Base-by-base conservation (phyloP, 2,113 vertebrate genomes). In the Jaculus jaculus region DNA sequence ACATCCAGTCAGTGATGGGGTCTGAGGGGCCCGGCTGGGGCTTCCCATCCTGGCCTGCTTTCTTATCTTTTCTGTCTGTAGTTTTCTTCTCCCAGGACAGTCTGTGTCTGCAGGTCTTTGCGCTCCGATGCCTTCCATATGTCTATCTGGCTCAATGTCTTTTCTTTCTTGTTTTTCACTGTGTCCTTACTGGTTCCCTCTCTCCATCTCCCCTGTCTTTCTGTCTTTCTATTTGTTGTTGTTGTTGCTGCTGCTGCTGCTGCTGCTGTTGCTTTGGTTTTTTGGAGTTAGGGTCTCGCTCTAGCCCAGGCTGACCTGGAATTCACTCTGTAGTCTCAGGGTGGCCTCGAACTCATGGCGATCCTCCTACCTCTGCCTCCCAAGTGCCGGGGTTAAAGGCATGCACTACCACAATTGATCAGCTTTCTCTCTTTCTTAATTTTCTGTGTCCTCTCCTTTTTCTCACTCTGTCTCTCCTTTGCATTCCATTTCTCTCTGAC, bases 361-460 rank as follows among this genome's bases (percentile, higher is more conserved):
- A n/a, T n/a, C n/a, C n/a, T n/a, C n/a, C n/a, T n/a, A n/a, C n/a
- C n/a, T n/a, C n/a, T n/a, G n/a, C n/a, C n/a, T n/a, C n/a, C n/a
- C n/a, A n/a, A n/a, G n/a, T n/a, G n/a, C n/a, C n/a, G n/a, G n/a
- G n/a, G n/a, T n/a, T n/a, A n/a, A n/a, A n/a, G n/a, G n/a, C n/a
- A n/a, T n/a, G n/a, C n/a, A n/a, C n/a, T n/a, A n/a, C n/a, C n/a
- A n/a, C n/a, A n/a, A n/a, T n/a, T n/a, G n/a, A n/a, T n/a, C n/a
- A 51, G 83, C 96, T 47, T 5, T 17, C 89, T 96, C 95, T 94
- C 51, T 90, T 78, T 32, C 66, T n/a, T 78, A 7, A 12, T 51
- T 20, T 23, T 30, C 16, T 74, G n/a, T n/a, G n/a, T n/a, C n/a
- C 37, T 93, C 92, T 82, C 12, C 51, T 51, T 51, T 51, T 12